Evolutionary conservation across 2,113 vertebrate species (phyloP).

Genomic region (Naja naja): DNA sequence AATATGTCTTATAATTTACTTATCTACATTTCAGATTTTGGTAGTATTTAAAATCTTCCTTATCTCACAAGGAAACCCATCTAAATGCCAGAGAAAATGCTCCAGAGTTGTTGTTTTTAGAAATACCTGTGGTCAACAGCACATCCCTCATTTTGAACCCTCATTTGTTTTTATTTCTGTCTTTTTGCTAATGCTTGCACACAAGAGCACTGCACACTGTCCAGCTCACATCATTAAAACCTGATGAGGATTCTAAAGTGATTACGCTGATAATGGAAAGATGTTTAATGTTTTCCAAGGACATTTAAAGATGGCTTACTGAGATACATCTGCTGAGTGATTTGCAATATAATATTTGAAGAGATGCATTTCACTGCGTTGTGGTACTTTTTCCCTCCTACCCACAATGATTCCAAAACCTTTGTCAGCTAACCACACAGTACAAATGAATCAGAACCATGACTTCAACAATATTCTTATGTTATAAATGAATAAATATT

Average conservation of each 20-base stretch:
- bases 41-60: neutral
- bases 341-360: constrained; percentile 12
- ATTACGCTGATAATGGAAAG: constrained; percentile 48
- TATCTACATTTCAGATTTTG: neutral
- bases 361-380: constrained; percentile 28
- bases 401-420: constrained; percentile 19
- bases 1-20: neutral
- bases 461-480: neutral
- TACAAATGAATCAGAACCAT: neutral
- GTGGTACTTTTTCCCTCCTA: constrained; percentile 6
- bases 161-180: constrained; percentile 19
- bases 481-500: neutral
- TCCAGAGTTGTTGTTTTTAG: neutral
- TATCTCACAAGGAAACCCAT: neutral
- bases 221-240: constrained; percentile 51
- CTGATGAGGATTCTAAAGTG: constrained; percentile 37
- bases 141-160: neutral
- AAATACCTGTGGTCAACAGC: neutral
- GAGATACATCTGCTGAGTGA: constrained; percentile 45
- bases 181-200: constrained; percentile 30
- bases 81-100: neutral
- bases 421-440: constrained; percentile 39
- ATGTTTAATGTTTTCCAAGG: constrained; percentile 58
- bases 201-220: constrained; percentile 44
- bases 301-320: constrained; percentile 56